Evolutionary conservation across 2,888 invertebrate genomes (phyloP).

Genomic region (Caenorhabditis virilis): DNA sequence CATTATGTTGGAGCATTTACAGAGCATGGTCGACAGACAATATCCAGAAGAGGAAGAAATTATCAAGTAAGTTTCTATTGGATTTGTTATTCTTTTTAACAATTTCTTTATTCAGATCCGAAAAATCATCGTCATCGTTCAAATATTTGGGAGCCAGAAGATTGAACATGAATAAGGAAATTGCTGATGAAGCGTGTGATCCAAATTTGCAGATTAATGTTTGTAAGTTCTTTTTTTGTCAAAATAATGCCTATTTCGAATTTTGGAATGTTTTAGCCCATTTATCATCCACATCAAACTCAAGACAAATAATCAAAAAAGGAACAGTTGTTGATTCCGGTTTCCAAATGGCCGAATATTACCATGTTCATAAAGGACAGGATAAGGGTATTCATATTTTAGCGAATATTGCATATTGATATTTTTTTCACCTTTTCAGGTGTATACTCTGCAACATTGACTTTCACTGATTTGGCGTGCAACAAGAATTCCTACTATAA

Average conservation of each 20-base stretch:
- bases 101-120: not conserved
- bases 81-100: not conserved
- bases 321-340: slow-evolving; percentile 92
- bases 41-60: slow-evolving; percentile 16
- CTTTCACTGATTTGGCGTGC: slow-evolving; percentile 80
- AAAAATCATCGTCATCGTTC: not conserved
- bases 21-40: slow-evolving; percentile 8
- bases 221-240: not conserved
- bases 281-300: too few species aligned
- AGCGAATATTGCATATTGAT: not conserved
- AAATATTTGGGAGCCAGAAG: not conserved
- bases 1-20: not conserved
- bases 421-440: slow-evolving; percentile 20
- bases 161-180: not conserved
- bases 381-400: slow-evolving; percentile 16
- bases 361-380: slow-evolving; percentile 50
- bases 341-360: slow-evolving; percentile 69
- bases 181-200: not conserved
- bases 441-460: slow-evolving; percentile 51
- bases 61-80: not conserved
- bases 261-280: too few species aligned
- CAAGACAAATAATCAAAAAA: slow-evolving; percentile 78
- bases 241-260: too few species aligned
- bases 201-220: too few species aligned
- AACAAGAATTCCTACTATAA: slow-evolving; percentile 94